Conservation (phyloP, 2,888 invertebrate genomes). For the Hyposoter didymator region DNA sequence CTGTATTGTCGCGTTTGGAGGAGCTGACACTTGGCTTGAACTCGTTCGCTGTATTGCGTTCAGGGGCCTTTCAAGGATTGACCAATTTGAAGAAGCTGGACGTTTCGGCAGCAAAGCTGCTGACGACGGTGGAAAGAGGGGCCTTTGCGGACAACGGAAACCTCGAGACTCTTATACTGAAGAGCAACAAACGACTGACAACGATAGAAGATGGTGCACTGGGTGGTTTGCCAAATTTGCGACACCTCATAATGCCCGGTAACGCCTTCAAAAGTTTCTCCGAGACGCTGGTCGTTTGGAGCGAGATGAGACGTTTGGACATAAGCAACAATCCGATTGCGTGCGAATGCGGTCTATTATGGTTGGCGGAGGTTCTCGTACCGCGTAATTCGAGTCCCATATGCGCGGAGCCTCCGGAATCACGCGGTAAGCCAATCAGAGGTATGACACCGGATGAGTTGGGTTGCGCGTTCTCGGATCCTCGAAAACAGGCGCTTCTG, state of each 20-base stretch:
- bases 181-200: conserved; percentile 91
- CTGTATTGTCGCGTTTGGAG: conserved; percentile 90
- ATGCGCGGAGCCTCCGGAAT: conserved; percentile 90
- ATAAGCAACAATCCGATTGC: conserved; percentile 93
- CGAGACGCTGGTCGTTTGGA: conserved; percentile 93
- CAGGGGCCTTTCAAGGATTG: conserved; percentile 91
- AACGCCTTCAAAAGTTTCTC: conserved; percentile 91
- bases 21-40: conserved; percentile 94
- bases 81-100: conserved; percentile 91
- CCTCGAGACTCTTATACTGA: conserved; percentile 90
- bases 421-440: conserved; percentile 88
- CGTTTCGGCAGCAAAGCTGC: conserved; percentile 90
- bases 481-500: conserved; percentile 92
- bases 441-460: conserved; percentile 91
- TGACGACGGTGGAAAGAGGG: conserved; percentile 90
- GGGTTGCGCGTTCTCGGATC: conserved; percentile 92
- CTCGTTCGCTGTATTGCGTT: conserved; percentile 89
- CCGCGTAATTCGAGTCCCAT: conserved; percentile 89
- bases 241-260: conserved; percentile 91
- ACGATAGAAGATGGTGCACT: conserved; percentile 91
- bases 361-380: conserved; percentile 91
- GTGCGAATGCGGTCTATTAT: conserved; percentile 92
- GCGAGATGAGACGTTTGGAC: conserved; percentile 90
- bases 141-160: conserved; percentile 93
- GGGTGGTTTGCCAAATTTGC: conserved; percentile 91